Evolutionary conservation across 2,888 invertebrate genomes (phyloP).

Genomic region (Trachelus tabidus): DNA sequence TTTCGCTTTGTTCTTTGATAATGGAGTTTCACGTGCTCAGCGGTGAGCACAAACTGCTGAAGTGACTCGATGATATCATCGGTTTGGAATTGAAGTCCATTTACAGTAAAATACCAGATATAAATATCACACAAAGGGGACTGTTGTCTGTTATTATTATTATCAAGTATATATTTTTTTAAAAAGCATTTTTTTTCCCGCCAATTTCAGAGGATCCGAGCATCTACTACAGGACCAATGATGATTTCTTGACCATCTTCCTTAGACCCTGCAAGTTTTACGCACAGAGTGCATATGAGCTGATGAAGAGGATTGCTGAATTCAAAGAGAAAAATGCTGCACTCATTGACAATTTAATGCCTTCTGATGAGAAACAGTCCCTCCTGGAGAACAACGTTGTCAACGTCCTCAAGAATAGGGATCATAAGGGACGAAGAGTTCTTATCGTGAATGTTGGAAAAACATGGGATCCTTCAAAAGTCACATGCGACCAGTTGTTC

Average conservation of each 20-base stretch:
- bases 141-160: neutral
- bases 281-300: slow-evolving; percentile 80
- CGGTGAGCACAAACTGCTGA: neutral
- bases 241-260: slow-evolving; percentile 82
- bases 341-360: slow-evolving; percentile 74
- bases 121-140: neutral
- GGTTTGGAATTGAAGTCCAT: neutral
- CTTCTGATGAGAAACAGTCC: slow-evolving; percentile 75
- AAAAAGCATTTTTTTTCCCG: neutral
- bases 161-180: neutral
- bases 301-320: slow-evolving; percentile 83
- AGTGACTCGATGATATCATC: neutral
- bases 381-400: slow-evolving; percentile 80
- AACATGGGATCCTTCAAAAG: slow-evolving; percentile 80
- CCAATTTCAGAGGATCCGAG: slow-evolving; percentile 71
- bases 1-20: neutral
- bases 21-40: neutral
- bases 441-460: slow-evolving; percentile 80
- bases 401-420: slow-evolving; percentile 81
- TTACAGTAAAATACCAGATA: neutral
- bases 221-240: slow-evolving; percentile 78
- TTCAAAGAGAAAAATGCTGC: slow-evolving; percentile 79
- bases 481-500: slow-evolving; percentile 81
- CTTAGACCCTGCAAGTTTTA: slow-evolving; percentile 87
- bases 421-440: slow-evolving; percentile 81